phyloP scores from a whole-genome alignment of 1,140 invertebrate genomes.

The Diorhabda elongata region DNA sequence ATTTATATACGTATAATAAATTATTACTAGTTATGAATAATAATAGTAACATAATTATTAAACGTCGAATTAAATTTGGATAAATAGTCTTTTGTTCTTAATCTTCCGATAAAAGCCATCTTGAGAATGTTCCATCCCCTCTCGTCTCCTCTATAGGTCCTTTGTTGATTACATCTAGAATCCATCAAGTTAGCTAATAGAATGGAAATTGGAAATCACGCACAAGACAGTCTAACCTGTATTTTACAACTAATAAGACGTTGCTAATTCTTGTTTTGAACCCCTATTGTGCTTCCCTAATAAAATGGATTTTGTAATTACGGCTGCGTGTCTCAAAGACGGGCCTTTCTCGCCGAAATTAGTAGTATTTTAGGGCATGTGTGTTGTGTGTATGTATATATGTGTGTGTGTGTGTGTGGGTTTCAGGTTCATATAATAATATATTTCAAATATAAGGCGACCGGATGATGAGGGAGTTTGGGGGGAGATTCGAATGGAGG shows the following conservation, averaged over 20 bases:
- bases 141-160: slow-evolving; percentile 8
- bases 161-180: slow-evolving; percentile 37
- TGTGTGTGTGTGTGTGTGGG: neutral
- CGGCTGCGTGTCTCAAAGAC: slow-evolving; percentile 28
- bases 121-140: neutral
- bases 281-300: slow-evolving; percentile 32
- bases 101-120: neutral
- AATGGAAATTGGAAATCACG: slow-evolving; percentile 47
- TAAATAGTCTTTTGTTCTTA: too few species aligned
- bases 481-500: neutral
- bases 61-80: too few species aligned
- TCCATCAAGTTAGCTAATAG: slow-evolving; percentile 44
- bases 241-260: slow-evolving; percentile 45
- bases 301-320: slow-evolving; percentile 34
- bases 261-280: slow-evolving; percentile 37
- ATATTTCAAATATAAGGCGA: neutral
- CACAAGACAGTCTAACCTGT: slow-evolving; percentile 37
- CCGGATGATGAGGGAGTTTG: neutral
- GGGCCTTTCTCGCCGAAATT: slow-evolving; percentile 12
- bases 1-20: too few species aligned
- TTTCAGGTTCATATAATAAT: neutral
- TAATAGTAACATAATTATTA: too few species aligned
- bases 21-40: too few species aligned
- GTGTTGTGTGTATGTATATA: slow-evolving; percentile 7
- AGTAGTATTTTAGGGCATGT: slow-evolving; percentile 6